Base-by-base conservation (phyloP, 2,113 vertebrate species). In the Megaleporinus macrocephalus region DNA sequence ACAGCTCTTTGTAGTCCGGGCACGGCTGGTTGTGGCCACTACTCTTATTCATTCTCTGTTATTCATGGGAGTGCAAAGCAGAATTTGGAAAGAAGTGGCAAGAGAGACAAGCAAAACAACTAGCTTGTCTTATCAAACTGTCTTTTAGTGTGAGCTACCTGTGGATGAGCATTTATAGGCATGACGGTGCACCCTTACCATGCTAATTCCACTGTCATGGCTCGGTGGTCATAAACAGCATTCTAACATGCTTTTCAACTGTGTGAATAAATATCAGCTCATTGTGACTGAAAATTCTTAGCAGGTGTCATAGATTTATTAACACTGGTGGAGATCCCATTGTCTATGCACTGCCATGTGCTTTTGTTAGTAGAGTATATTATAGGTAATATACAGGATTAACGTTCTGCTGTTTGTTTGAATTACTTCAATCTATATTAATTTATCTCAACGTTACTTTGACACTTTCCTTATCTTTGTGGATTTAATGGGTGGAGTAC, bases 1-100 rank as follows among this genome's bases (percentile, higher is more conserved):
- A 24, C 71, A 63, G 70, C 82, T 78, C 68, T 94, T 92, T 89
- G 86, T 84, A 93, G 89, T 92, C 92, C 41, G 83, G 84, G 89
- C 93, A 94, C 90, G 89, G 84, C 75, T 49, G 71, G 79, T 89
- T 76, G 62, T 89, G 83, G 83, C 26, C 75, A 87, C 76, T 76
- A 78, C 86, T 85, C 57, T 72, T 77, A 84, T 86, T 89, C 70
- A 72, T 44, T 76, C 79, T 90, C 82, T 89, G 83, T 91, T 85
- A 88, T 89, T 92, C 78, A 88, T 89, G 85, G 22, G 36, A 79
- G 79, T 65, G 65, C 72, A 75, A 77, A 77, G 78, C 59, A 59
- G 78, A 81, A 36, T 55, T 73, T 79, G 49, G 16, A 63, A 65
- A 80, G 36, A 15, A 62, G 1, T 18, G 12, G n/a, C 12, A 16